Conservation (phyloP, 2,113 vertebrate genomes). For the Hippolais icterina region DNA sequence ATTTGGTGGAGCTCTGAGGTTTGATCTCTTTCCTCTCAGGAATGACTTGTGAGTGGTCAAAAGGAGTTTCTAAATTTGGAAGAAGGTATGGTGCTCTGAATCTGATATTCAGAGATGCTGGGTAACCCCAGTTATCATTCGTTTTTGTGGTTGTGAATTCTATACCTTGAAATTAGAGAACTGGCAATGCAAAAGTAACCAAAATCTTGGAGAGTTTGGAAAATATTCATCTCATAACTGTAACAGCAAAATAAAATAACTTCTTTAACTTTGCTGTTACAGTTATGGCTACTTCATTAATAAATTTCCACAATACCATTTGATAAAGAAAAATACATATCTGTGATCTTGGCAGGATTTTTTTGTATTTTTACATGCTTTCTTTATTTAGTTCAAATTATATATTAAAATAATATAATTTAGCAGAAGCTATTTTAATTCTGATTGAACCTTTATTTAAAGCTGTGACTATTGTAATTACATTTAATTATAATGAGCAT, state of each 20-base stretch:
- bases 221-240: neutral
- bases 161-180: neutral
- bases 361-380: neutral
- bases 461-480: neutral
- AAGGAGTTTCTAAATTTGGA: neutral
- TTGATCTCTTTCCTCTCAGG: neutral
- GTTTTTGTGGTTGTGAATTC: neutral
- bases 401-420: neutral
- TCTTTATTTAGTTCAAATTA: neutral
- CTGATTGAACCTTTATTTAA: neutral
- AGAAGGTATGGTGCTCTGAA: neutral
- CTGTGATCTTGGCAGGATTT: neutral
- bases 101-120: neutral
- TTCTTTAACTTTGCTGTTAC: neutral
- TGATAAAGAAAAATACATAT: neutral
- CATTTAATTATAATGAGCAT: neutral
- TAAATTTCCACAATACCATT: neutral
- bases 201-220: neutral
- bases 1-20: accelerated
- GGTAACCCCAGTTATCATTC: neutral
- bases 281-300: neutral
- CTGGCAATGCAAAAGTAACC: neutral
- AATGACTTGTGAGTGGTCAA: neutral
- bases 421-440: neutral
- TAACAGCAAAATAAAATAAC: too few relatives aligned